Evolutionary conservation across 2,113 vertebrate genomes (phyloP).

Genomic region (Pitta sordida): DNA sequence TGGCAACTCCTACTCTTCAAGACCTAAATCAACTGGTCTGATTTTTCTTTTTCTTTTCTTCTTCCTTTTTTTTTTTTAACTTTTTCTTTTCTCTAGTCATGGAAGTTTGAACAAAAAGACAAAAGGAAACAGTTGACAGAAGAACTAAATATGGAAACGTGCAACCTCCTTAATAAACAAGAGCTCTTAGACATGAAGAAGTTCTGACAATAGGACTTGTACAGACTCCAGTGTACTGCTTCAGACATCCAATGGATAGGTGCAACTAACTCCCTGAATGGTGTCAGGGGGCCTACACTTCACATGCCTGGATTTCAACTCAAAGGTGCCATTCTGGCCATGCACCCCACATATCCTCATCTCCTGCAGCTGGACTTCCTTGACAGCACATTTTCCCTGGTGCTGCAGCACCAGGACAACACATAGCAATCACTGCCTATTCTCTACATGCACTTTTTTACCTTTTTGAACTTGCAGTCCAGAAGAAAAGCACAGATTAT

Average conservation of each 20-base stretch:
- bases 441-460: not conserved
- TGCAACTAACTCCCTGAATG: not conserved
- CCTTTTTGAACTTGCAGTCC: not conserved
- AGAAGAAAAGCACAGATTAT: not conserved
- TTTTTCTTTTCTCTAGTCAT: not conserved
- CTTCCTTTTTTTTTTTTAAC: not conserved
- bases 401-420: not conserved
- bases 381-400: not conserved
- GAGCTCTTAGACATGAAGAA: not conserved
- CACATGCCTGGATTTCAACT: not conserved
- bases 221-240: not conserved
- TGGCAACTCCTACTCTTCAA: conserved; percentile 2
- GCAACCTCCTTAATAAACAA: not conserved
- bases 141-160: conserved; percentile 1
- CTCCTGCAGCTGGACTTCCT: not conserved
- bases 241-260: not conserved
- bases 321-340: no score
- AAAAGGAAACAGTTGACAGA: conserved; percentile 16
- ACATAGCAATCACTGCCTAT: not conserved
- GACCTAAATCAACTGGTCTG: not conserved
- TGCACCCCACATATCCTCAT: not conserved
- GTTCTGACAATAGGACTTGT: not conserved
- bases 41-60: not conserved
- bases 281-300: not conserved
- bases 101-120: not conserved